Percentiles rank a stretch among this genome's conserved stretches.
phyloP scores from a whole-genome alignment of 2,113 vertebrate species.

The Collichthys lucidus region DNA sequence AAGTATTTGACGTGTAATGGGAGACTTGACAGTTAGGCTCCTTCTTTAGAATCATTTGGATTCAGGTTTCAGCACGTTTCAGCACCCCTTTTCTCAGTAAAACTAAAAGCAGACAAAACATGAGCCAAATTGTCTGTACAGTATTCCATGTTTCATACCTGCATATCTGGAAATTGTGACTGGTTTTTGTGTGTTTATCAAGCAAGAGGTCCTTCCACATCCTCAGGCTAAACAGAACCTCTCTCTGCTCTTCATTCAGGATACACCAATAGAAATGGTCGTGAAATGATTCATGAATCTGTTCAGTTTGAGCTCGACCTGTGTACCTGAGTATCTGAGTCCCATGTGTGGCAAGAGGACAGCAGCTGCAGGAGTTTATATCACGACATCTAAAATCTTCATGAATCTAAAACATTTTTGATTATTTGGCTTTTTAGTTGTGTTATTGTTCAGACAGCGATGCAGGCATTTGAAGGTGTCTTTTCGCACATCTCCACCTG shows the following conservation, averaged over 20 bases:
- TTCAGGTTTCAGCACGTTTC: conserved; percentile 33
- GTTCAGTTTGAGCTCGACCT: conserved; percentile 33
- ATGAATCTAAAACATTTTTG: not conserved
- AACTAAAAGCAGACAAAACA: no score
- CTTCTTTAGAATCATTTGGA: not conserved
- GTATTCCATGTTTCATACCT: not conserved
- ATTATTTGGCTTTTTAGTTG: not conserved
- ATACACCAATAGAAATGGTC: not conserved
- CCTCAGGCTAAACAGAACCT: not conserved
- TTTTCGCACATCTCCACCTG: not conserved
- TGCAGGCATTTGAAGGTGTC: not conserved
- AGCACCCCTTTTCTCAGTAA: not conserved
- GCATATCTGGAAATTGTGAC: not conserved
- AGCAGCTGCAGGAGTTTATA: not conserved
- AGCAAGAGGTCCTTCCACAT: not conserved
- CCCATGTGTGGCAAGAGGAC: not conserved
- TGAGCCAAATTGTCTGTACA: not conserved
- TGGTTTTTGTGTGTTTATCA: not conserved
- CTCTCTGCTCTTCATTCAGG: not conserved
- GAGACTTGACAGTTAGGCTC: not conserved
- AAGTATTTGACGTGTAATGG: not conserved
- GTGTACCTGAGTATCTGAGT: conserved; percentile 1
- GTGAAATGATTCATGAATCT: conserved; percentile 17
- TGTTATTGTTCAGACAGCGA: not conserved
- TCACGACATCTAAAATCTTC: not conserved